phyloP scores from a whole-genome alignment of 92 coral and sea anemone species.

The Porites rus region DNA sequence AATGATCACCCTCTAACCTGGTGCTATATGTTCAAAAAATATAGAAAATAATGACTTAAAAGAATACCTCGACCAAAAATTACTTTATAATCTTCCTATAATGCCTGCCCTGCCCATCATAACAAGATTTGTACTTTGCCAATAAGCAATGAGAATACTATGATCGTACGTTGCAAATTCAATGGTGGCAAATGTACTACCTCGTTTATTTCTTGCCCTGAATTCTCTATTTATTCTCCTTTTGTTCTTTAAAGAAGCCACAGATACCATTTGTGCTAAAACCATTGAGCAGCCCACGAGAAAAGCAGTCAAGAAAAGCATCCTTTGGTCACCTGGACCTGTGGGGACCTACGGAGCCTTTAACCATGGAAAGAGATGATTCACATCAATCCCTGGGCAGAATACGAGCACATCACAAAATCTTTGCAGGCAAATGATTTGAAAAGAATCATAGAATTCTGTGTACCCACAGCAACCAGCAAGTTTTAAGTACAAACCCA shows the following conservation, averaged over 20 bases:
- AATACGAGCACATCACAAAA: background rate
- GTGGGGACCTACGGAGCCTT: constrained; percentile 35
- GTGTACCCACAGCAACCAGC: background rate
- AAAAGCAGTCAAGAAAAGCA: constrained; percentile 26
- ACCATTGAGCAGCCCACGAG: constrained; percentile 37
- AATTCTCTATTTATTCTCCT: background rate
- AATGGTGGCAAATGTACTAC: background rate
- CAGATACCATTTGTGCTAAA: constrained; percentile 29
- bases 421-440: background rate
- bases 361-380: constrained; percentile 36
- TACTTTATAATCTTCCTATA: no score
- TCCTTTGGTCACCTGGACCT: constrained; percentile 33
- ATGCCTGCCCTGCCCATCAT: no score
- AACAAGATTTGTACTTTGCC: no score
- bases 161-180: no score
- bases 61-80: background rate
- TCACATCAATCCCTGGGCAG: constrained; percentile 14
- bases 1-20: background rate
- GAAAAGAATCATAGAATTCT: background rate
- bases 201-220: background rate
- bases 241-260: constrained; percentile 37
- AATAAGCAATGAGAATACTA: no score
- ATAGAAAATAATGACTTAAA: background rate
- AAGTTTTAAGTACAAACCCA: background rate
- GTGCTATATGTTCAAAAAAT: background rate